These are phyloP conservation scores for Luscinia luscinia DNA, from an alignment of 2,797 vertebrate genomes.

Conservation along the genomic window DNA sequence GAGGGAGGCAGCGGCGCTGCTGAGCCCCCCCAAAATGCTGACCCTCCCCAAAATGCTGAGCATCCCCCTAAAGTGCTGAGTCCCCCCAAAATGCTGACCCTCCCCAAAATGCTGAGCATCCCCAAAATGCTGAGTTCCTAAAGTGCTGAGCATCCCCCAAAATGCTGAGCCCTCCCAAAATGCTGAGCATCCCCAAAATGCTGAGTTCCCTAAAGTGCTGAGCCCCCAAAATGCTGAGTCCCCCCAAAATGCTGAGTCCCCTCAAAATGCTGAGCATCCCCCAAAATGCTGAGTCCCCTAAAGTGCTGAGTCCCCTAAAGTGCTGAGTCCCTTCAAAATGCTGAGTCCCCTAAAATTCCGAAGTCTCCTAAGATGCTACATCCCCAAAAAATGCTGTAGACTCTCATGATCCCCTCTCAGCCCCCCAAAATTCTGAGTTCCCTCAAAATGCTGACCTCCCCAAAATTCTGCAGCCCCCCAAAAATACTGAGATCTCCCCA, in stretches of 20 bases:
- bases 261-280: neutral
- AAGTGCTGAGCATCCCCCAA: neutral
- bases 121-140: neutral
- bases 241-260: neutral
- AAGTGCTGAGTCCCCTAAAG: neutral
- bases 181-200: neutral
- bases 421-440: neutral
- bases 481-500: neutral
- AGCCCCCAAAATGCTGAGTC: neutral
- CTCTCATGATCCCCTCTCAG: too few species aligned
- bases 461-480: too few species aligned
- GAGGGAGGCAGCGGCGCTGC: neutral
- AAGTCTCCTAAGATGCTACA: too few species aligned
- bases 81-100: neutral
- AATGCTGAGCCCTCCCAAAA: neutral
- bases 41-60: too few species aligned
- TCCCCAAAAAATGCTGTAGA: too few species aligned
- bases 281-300: fast-evolving
- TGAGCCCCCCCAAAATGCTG: neutral
- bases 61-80: neutral
- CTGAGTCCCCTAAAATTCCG: too few species aligned
- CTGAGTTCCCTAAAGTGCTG: neutral
- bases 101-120: too few species aligned
- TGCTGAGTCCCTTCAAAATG: too few species aligned
- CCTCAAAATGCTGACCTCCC: neutral